Conservation (phyloP, 2,113 vertebrate genomes). For the Rhizomys pruinosus region DNA sequence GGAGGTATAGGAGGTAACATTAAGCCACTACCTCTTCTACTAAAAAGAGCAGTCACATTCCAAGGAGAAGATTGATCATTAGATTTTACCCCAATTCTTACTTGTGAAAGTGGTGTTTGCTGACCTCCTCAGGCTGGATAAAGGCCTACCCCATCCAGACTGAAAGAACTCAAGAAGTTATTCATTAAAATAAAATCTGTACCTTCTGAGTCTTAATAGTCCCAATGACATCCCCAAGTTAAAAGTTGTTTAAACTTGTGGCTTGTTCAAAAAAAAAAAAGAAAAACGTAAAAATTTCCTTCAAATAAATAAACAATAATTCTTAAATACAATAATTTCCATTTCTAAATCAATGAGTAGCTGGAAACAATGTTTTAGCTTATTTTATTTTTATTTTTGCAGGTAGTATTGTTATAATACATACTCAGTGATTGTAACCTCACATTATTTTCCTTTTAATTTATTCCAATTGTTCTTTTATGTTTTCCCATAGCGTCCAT, state of each 20-base stretch:
- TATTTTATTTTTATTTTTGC: too few species aligned
- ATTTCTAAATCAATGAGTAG: too few species aligned
- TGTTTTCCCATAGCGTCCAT: background rate
- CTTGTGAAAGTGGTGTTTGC: background rate
- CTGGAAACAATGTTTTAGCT: background rate
- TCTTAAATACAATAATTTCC: too few species aligned
- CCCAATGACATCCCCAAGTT: background rate
- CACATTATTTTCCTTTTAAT: background rate
- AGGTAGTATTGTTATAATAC: background rate
- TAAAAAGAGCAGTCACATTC: background rate
- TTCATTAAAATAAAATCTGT: background rate
- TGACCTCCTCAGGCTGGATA: background rate
- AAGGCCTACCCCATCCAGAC: background rate
- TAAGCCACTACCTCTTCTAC: background rate
- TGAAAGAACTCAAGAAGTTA: background rate
- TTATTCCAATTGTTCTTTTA: background rate
- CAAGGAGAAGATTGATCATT: background rate
- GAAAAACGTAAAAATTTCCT: background rate
- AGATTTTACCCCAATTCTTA: background rate
- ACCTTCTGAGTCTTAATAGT: background rate
- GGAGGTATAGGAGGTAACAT: too few species aligned
- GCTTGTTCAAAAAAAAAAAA: background rate
- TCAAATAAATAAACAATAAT: background rate
- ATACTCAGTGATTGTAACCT: too few species aligned
- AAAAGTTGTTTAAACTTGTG: background rate